Base-by-base conservation (phyloP, 2,113 vertebrate genomes). In the Microcebus murinus region DNA sequence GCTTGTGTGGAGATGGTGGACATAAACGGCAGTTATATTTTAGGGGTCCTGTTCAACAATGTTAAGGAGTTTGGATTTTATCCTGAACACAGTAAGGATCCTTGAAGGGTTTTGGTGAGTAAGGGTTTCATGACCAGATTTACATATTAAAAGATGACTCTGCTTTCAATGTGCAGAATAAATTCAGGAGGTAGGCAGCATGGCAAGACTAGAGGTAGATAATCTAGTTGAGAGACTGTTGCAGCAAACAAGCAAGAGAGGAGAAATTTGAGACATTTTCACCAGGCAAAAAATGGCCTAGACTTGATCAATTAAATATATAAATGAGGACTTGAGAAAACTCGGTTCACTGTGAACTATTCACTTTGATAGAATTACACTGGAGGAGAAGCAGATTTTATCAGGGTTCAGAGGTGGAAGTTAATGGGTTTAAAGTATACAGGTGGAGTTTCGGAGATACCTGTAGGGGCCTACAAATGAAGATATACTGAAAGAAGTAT, bases 101-200 rank as follows among this genome's bases (percentile, higher is more conserved):
- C 23, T 52, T 74, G 57, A 93, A 79, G 52, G 13, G 31, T 92
- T 83, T 83, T 84, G 29, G 34, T 59, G 39, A 94, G 59, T 42
- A 77, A 90, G 52, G 57, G 8, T 90, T 93, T 87, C 68, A 79
- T 55, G 18, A 59, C 45, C 23, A 90, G 21, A 79, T 79, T 79
- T 82, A 57, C 48, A 90, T 71, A 55, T 96, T 21, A 79, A 95
- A 94, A 88, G 57, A 91, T 87, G 39, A 90, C 23, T 61, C 31
- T 87, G 12, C 9, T 63, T 93, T 7, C 15, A 34, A 17, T 29
- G 36, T 89, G 50, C 52, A 96, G 45, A 87, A 65, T 59, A 90
- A 83, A 96, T 93, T 90, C 9, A 87, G 4, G 70, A 87, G 12
- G 29, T 61, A 65, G 39, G 50, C 27, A 91, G 34, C 25, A 83